Conservation (phyloP, 2,888 invertebrate genomes). For the Diadegma fenestrale region DNA sequence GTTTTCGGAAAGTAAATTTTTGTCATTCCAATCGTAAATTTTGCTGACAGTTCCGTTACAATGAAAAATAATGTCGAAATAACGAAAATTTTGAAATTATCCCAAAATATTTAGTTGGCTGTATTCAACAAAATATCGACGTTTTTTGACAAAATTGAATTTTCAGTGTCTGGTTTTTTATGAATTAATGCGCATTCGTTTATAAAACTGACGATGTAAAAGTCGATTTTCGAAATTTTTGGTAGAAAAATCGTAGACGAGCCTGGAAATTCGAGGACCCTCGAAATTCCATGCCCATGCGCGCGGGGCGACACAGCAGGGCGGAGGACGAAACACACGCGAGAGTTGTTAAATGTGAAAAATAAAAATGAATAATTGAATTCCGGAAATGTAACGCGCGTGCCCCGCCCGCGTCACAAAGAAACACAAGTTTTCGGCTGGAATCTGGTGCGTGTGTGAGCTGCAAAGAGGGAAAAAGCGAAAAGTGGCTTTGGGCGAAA, state of each 20-base stretch:
- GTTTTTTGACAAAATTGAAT: too few species aligned
- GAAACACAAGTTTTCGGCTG: conserved; percentile 57
- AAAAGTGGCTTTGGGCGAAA: conserved; percentile 67
- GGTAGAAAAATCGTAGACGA: not conserved
- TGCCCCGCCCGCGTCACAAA: conserved; percentile 19
- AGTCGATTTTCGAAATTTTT: not conserved
- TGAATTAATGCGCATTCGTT: not conserved
- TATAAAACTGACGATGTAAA: not conserved
- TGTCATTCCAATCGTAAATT: too few species aligned
- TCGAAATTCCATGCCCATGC: conserved; percentile 54
- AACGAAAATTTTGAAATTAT: too few species aligned
- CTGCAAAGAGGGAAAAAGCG: conserved; percentile 12
- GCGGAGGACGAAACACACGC: too few species aligned
- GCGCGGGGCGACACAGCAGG: not conserved
- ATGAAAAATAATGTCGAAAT: too few species aligned
- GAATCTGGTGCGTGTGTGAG: conserved; percentile 7
- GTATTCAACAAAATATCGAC: too few species aligned
- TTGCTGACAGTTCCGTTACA: too few species aligned
- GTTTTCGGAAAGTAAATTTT: too few species aligned
- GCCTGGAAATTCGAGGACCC: conserved; percentile 41
- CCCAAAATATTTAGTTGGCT: too few species aligned
- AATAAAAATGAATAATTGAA: conserved; percentile 39
- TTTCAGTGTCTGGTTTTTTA: too few species aligned
- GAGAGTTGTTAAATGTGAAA: conserved; percentile 12
- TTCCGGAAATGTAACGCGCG: conserved; percentile 42